Conservation (phyloP, 2,888 invertebrate species). For the Nomada flava region DNA sequence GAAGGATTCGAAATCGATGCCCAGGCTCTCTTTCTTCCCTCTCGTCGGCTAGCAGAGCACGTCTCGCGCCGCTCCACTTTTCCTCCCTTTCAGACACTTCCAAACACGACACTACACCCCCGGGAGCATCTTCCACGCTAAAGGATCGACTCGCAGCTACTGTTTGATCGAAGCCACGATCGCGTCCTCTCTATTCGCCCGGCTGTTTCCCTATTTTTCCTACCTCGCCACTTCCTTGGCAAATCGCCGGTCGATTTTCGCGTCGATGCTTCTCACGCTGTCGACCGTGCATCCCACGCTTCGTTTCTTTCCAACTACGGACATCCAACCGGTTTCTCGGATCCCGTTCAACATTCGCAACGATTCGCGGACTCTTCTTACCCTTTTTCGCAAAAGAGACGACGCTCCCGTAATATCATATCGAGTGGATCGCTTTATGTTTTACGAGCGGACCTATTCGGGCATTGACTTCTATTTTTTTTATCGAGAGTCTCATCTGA, state of each 20-base stretch:
- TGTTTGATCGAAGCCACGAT: constrained; percentile 16
- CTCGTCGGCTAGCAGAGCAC: neutral
- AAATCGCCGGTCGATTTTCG: constrained; percentile 39
- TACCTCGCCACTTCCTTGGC: constrained; percentile 19
- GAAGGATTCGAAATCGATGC: constrained; percentile 58
- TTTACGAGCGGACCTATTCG: no score
- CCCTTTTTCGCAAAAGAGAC: no score
- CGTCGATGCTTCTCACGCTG: constrained; percentile 8
- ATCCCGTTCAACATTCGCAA: neutral
- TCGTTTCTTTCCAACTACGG: neutral
- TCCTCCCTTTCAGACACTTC: constrained; percentile 23
- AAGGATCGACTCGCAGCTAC: constrained; percentile 27
- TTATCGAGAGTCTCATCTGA: no score
- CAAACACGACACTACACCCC: constrained; percentile 29
- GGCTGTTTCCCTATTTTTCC: constrained; percentile 10
- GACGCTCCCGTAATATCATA: no score
- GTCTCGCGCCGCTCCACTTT: constrained; percentile 10
- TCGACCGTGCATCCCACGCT: neutral
- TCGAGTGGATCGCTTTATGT: no score
- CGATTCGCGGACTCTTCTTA: neutral
- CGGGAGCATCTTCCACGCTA: constrained; percentile 17
- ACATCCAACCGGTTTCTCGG: neutral
- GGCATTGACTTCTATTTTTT: no score
- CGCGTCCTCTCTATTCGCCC: neutral
- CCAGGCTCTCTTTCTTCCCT: neutral